Evolutionary conservation across 2,113 vertebrate genomes (phyloP), one percentile per base, ranked within the genome.

Genomic region (Stigmatopora argus): DNA sequence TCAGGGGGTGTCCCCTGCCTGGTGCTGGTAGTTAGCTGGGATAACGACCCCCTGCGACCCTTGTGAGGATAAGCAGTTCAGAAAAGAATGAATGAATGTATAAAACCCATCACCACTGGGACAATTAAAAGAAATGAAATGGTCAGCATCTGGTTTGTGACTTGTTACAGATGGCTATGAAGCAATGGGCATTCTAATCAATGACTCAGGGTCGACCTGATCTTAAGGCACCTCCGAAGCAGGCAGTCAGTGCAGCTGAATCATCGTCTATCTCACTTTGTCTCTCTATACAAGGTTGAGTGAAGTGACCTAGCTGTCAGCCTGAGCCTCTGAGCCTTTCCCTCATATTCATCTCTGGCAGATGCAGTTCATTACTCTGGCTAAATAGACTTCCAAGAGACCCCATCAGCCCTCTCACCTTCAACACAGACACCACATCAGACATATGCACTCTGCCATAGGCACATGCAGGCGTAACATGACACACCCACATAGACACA

Each of bases 361-460:
- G 79, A 86, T 49, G 62, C 82, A 84, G 83, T 85, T 86, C 85
- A 85, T 87, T 85, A 85, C 78, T 77, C 77, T 67, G 74, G 38
- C 83, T 86, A 86, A 85, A 86, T 86, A 88, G 84, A 85, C 80
- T 84, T 85, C 80, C 77, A 78, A 81, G 76, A 84, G 84, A 86
- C 64, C 71, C 78, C 79, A 81, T 84, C 83, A 83, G 72, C 74
- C 71, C 72, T 65, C 75, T 79, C 85, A 80, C 78, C 83, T 80
- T 79, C 79, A 78, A 76, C 70, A 49, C 18, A 7, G 70, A 61
- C 73, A 75, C 73, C 81, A 83, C 80, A 67, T 80, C 72, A 78
- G 48, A 72, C 73, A 76, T 60, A 64, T 41, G 31, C 64, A 51
- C 64, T 62, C 55, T 23, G 47, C 61, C 65, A 44, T 75, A 56